Percentiles rank a stretch among this genome's conserved stretches.
Evolutionary conservation across 2,797 vertebrate species (phyloP).

Genomic region (Gymnoscopelus braueri): DNA sequence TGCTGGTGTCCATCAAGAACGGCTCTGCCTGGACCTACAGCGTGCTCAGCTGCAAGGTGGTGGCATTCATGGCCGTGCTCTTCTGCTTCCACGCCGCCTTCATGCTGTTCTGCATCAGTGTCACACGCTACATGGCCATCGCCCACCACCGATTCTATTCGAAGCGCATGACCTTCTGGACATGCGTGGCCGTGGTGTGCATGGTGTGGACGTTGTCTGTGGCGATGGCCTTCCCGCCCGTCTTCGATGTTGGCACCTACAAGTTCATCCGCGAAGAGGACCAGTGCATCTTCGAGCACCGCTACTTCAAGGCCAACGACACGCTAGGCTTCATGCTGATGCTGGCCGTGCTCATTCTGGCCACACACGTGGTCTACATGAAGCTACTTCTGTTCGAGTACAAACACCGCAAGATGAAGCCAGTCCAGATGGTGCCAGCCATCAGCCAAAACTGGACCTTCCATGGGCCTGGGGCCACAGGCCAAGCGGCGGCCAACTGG

Average conservation of each 20-base stretch:
- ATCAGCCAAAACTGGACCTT: conserved; percentile 95
- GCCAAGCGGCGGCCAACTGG: conserved; percentile 93
- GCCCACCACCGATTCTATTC: conserved; percentile 93
- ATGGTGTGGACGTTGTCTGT: conserved; percentile 93
- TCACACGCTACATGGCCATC: conserved; percentile 92
- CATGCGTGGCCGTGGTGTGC: conserved; percentile 90
- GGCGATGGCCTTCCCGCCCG: conserved; percentile 91
- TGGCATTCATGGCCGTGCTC: conserved; percentile 92
- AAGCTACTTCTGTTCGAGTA: conserved; percentile 92
- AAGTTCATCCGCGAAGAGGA: conserved; percentile 93
- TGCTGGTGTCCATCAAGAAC: conserved; percentile 89
- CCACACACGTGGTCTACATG: conserved; percentile 91
- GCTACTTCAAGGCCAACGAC: conserved; percentile 92
- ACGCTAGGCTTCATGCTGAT: conserved; percentile 92
- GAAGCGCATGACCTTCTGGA: conserved; percentile 93
- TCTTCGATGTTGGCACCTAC: conserved; percentile 91
- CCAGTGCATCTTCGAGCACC: conserved; percentile 93
- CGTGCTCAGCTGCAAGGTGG: conserved; percentile 90
- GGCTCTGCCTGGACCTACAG: conserved; percentile 93
- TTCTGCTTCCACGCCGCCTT: conserved; percentile 94
- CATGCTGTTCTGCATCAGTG: conserved; percentile 92
- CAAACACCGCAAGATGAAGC: conserved; percentile 94
- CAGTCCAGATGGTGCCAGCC: conserved; percentile 91
- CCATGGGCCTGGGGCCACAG: conserved; percentile 90
- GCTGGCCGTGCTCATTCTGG: conserved; percentile 90